These are phyloP conservation scores for Neodon shergylaensis DNA, from an alignment of 2,113 vertebrate species.

Conservation along the genomic window DNA sequence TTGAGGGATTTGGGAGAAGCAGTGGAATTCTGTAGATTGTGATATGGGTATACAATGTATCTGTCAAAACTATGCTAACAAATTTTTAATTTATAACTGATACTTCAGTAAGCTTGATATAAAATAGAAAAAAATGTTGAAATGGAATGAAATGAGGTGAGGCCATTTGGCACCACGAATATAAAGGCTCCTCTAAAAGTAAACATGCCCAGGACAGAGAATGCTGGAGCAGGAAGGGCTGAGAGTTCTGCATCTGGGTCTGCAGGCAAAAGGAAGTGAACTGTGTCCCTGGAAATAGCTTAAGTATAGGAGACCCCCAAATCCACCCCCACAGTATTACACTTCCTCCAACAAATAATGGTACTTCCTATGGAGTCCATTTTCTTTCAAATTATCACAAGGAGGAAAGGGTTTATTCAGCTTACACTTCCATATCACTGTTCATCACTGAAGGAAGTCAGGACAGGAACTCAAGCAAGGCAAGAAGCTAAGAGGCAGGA, in stretches of 20 bases:
- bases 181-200: not conserved
- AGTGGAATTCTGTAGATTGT: not conserved
- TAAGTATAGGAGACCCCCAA: not conserved
- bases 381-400: not conserved
- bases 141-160: not conserved
- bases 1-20: not conserved
- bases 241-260: not conserved
- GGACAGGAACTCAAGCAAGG: not conserved
- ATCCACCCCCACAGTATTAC: not conserved
- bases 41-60: not conserved
- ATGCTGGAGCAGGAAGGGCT: too few relatives aligned
- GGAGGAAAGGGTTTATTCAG: not conserved
- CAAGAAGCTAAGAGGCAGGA: not conserved
- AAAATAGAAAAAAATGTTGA: slow-evolving; percentile 10
- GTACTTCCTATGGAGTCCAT: not conserved
- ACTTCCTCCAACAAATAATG: not conserved
- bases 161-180: not conserved
- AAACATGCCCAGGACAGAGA: not conserved
- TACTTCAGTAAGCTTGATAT: not conserved
- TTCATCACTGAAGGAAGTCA: not conserved
- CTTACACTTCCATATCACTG: not conserved
- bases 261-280: not conserved
- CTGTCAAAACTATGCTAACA: not conserved
- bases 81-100: not conserved
- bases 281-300: not conserved